Evolutionary conservation across 2,113 vertebrate species (phyloP).

Genomic region (Lipotes vexillifer): DNA sequence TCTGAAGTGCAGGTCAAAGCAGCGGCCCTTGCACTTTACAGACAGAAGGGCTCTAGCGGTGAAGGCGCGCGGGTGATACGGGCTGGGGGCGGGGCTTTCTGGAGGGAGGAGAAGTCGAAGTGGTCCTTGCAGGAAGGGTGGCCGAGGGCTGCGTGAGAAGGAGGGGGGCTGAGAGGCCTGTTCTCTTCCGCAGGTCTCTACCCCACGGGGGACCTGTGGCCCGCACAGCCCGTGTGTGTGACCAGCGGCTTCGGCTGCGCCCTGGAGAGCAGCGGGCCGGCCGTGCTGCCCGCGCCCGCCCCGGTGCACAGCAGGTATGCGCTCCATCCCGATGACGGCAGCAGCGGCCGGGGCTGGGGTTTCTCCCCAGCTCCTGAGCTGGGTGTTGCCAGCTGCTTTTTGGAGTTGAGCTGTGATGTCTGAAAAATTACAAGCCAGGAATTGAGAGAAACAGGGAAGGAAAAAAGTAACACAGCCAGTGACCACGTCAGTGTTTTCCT

Average conservation of each 20-base stretch:
- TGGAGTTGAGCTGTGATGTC: not conserved
- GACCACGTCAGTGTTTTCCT: not conserved
- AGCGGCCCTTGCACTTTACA: too few species aligned
- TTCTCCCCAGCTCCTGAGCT: not conserved
- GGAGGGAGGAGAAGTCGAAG: too few species aligned
- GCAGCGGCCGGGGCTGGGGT: rapidly evolving
- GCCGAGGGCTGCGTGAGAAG: not conserved
- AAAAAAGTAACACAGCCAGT: not conserved
- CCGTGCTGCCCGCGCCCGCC: constrained; percentile 82
- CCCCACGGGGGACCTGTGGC: constrained; percentile 88
- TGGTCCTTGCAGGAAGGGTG: not conserved
- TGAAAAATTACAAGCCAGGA: not conserved
- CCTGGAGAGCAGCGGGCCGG: constrained; percentile 84
- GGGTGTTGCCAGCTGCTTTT: not conserved
- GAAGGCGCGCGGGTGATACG: not conserved
- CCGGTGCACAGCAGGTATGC: constrained; percentile 87
- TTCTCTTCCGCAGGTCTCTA: constrained; percentile 80
- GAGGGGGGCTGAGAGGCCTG: not conserved
- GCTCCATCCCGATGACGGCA: not conserved
- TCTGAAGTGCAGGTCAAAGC: not conserved
- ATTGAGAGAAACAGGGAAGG: not conserved
- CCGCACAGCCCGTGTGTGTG: constrained; percentile 87
- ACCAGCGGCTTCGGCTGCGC: constrained; percentile 91
- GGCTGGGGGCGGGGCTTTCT: not conserved
- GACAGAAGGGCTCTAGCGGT: too few species aligned